A percentile compares a stretch with the other conserved stretches of the same genome.
phyloP scores from a whole-genome alignment of 2,888 invertebrate genomes.

The Stegana nigrithorax region DNA sequence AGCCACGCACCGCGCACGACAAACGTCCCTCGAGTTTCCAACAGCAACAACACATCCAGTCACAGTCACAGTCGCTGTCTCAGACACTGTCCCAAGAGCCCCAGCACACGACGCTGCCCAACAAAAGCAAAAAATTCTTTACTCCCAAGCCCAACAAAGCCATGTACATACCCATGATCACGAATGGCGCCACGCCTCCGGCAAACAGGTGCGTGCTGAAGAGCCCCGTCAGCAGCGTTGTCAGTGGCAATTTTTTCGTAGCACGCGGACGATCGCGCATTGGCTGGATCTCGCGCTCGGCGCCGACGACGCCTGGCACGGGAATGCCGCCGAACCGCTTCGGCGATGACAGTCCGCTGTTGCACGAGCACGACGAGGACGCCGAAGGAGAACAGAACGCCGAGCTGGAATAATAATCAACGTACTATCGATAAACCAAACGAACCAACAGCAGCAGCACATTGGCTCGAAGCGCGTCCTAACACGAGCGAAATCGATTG shows the following conservation, averaged over 20 bases:
- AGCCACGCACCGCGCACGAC: constrained; percentile 7
- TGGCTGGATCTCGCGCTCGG: constrained; percentile 80
- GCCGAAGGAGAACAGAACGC: constrained; percentile 58
- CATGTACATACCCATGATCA: constrained; percentile 76
- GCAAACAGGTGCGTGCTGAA: constrained; percentile 55
- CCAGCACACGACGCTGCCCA: constrained; percentile 24
- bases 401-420: constrained; percentile 34
- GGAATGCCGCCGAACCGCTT: constrained; percentile 74
- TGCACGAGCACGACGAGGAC: constrained; percentile 73
- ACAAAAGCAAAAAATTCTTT: constrained; percentile 70
- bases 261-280: constrained; percentile 68
- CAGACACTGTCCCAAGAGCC: constrained; percentile 11
- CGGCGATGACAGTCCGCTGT: constrained; percentile 76
- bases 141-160: constrained; percentile 73
- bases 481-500: too few relatives aligned
- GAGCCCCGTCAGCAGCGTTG: constrained; percentile 64
- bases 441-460: too few relatives aligned
- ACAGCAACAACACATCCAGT: constrained; percentile 33
- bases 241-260: constrained; percentile 62
- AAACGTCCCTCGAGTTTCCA: constrained; percentile 46
- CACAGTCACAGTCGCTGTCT: constrained; percentile 10
- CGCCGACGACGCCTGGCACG: constrained; percentile 82
- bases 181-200: constrained; percentile 46
- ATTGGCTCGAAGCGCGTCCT: too few relatives aligned
- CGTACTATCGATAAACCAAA: too few relatives aligned